Evolutionary conservation across 2,888 invertebrate genomes (phyloP).

Genomic region (Tetranychus piercei): DNA sequence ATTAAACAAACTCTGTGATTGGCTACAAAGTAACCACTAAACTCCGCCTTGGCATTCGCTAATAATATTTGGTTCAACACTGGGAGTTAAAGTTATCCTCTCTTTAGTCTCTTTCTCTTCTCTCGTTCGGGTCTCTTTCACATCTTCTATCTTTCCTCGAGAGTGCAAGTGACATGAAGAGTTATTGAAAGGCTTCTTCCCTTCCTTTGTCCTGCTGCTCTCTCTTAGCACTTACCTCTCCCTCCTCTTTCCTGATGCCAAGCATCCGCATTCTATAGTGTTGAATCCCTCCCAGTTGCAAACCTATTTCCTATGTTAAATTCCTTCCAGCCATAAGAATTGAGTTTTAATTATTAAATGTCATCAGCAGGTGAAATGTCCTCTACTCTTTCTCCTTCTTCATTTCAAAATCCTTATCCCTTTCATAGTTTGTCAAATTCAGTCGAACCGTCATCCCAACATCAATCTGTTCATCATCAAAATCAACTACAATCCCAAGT

Average conservation of each 20-base stretch:
- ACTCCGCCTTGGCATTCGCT: too few species aligned
- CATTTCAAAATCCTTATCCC: conserved; percentile 13
- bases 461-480: not conserved
- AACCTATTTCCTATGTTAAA: not conserved
- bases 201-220: too few species aligned
- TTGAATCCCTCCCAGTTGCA: not conserved
- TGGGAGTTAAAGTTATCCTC: not conserved
- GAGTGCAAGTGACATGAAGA: too few species aligned
- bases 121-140: not conserved
- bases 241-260: not conserved
- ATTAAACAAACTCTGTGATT: too few species aligned
- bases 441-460: conserved; percentile 2
- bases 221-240: not conserved
- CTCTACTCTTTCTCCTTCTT: not conserved
- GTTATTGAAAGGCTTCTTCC: too few species aligned
- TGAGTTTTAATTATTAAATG: conserved; percentile 9
- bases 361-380: conserved; percentile 19
- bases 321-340: not conserved
- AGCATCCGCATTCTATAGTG: not conserved
- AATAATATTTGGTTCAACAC: too few species aligned
- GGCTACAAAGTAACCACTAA: too few species aligned
- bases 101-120: not conserved
- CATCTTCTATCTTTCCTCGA: too few species aligned
- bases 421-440: conserved; percentile 14
- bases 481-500: conserved; percentile 1